Evolutionary conservation across 2,113 vertebrate species (phyloP).

Genomic region (Trinectes maculatus): DNA sequence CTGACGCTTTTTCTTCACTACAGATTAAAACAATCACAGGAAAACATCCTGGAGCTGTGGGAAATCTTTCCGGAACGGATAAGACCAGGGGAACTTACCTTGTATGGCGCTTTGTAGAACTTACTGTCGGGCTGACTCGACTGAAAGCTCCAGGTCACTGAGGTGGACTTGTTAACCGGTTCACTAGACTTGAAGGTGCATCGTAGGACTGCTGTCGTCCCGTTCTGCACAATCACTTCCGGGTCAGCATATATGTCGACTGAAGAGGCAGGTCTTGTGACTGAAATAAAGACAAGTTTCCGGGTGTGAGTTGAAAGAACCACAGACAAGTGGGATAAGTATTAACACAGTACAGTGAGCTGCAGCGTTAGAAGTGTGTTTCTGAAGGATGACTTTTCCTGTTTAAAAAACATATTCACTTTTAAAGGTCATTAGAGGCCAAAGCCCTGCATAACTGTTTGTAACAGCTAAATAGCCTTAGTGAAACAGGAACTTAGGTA

Average conservation of each 20-base stretch:
- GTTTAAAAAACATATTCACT: not conserved
- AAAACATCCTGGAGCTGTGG: slow-evolving; percentile 51
- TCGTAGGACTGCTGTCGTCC: slow-evolving; percentile 85
- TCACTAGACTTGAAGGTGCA: slow-evolving; percentile 89
- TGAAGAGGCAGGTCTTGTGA: slow-evolving; percentile 65
- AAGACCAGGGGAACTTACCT: slow-evolving; percentile 66
- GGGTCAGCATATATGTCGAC: slow-evolving; percentile 85
- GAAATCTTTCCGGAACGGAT: not conserved
- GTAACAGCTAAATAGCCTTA: not conserved
- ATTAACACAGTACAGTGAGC: too few species aligned
- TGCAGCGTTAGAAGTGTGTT: not conserved
- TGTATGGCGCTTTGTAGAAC: slow-evolving; percentile 47
- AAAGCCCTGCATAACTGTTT: not conserved
- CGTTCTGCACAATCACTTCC: slow-evolving; percentile 89
- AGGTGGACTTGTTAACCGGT: slow-evolving; percentile 80
- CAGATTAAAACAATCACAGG: slow-evolving; percentile 43
- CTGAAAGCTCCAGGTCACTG: slow-evolving; percentile 88
- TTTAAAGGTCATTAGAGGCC: not conserved
- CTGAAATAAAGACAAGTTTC: slow-evolving; percentile 21
- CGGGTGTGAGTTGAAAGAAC: not conserved
- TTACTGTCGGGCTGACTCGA: slow-evolving; percentile 74
- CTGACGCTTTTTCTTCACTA: not conserved
- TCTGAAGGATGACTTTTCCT: not conserved
- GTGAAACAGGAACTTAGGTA: not conserved
- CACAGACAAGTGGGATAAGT: too few species aligned